phyloP scores from a whole-genome alignment of 1,140 invertebrate genomes.

The Scaptomyza montana region DNA sequence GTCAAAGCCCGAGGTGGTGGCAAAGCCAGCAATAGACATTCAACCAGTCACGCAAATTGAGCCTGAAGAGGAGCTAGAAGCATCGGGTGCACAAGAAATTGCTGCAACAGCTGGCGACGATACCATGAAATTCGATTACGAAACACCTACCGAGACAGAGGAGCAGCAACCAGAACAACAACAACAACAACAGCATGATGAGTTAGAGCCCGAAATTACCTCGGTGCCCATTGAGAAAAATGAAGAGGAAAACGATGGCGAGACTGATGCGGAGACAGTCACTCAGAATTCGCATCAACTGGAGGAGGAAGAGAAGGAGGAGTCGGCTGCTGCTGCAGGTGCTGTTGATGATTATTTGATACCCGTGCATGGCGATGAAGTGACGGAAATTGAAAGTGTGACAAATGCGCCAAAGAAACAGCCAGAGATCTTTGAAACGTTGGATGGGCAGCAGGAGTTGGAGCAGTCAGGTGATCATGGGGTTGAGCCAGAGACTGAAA shows the following conservation, averaged over 20 bases:
- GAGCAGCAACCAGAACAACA: constrained; percentile 25
- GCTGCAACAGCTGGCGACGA: constrained; percentile 59
- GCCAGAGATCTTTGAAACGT: constrained; percentile 19
- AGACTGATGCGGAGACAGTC: constrained; percentile 38
- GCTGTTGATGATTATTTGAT: constrained; percentile 67
- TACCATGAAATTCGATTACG: constrained; percentile 83
- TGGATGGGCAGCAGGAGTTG: constrained; percentile 39
- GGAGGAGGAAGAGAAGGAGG: constrained; percentile 31
- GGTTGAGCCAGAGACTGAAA: constrained; percentile 20
- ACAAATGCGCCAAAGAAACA: constrained; percentile 45
- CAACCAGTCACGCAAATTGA: constrained; percentile 10
- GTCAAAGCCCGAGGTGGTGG: constrained; percentile 20
- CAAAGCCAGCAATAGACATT: neutral
- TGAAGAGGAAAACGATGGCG: constrained; percentile 34
- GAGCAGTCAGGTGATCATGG: constrained; percentile 67
- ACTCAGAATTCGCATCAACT: constrained; percentile 40
- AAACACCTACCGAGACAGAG: constrained; percentile 50
- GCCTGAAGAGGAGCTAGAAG: constrained; percentile 44
- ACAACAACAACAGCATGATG: constrained; percentile 32
- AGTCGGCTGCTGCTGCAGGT: neutral
- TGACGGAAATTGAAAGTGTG: constrained; percentile 70
- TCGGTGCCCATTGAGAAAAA: constrained; percentile 46
- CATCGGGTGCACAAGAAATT: constrained; percentile 61
- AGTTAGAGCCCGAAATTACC: constrained; percentile 10
- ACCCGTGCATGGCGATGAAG: constrained; percentile 57